phyloP scores from a whole-genome alignment of 2,888 invertebrate species.

The Coenonympha arcania region DNA sequence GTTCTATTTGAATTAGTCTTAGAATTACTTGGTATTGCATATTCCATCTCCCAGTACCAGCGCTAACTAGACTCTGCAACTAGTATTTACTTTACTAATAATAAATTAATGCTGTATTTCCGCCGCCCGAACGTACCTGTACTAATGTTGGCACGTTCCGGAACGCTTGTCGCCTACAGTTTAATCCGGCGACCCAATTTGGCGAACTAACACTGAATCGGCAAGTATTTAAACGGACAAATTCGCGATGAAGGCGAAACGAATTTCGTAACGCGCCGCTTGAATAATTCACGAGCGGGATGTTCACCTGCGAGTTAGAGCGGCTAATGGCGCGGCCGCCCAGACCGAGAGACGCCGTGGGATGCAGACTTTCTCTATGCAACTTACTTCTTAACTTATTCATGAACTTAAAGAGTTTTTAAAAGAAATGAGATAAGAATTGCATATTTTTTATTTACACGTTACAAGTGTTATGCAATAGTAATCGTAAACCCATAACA shows the following conservation, averaged over 20 bases:
- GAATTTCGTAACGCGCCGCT: conserved; percentile 38
- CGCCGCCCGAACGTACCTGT: background rate
- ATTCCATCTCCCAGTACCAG: no score
- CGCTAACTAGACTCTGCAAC: no score
- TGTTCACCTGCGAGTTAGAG: background rate
- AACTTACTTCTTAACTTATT: no score
- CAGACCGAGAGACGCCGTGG: background rate
- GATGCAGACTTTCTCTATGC: background rate
- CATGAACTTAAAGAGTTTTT: no score
- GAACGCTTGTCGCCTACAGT: conserved; percentile 18
- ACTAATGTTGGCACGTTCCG: conserved; percentile 4
- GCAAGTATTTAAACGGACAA: conserved; percentile 37
- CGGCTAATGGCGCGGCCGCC: background rate
- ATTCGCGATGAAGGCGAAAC: conserved; percentile 37
- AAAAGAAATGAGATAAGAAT: no score
- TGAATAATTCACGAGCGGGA: conserved; percentile 43
- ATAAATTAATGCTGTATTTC: background rate
- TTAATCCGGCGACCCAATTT: conserved; percentile 30
- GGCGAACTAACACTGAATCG: conserved; percentile 28
- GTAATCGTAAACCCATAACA: no score
- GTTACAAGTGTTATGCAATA: no score
- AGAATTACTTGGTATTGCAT: no score
- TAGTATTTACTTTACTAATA: background rate
- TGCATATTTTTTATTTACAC: no score
- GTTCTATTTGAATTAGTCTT: no score